Percentiles rank a stretch among this genome's conserved stretches.
These are phyloP conservation scores for Oreotrochilus melanogaster DNA, from an alignment of 2,113 vertebrate species.

Conservation along the genomic window DNA sequence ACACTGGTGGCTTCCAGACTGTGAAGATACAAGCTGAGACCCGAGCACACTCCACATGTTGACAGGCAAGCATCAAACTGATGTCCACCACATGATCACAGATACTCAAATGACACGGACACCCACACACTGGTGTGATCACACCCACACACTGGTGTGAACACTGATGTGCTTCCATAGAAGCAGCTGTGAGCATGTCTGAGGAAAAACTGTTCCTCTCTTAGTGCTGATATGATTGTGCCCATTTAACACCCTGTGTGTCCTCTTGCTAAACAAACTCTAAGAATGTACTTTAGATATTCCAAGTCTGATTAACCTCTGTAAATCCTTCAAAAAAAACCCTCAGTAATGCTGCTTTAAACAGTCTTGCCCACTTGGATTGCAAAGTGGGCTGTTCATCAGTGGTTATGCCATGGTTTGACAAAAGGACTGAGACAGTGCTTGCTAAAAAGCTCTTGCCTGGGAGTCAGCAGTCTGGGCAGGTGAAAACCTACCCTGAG, in stretches of 20 bases:
- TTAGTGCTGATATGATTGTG: background rate
- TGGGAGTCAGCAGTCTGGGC: background rate
- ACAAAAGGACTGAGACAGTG: background rate
- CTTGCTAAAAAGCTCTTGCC: background rate
- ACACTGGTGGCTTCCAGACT: background rate
- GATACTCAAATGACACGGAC: background rate
- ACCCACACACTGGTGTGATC: background rate
- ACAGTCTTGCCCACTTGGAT: background rate
- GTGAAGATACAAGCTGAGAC: background rate
- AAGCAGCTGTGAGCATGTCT: background rate
- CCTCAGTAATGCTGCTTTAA: background rate
- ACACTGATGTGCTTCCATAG: fast-evolving
- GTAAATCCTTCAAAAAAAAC: background rate
- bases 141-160: background rate
- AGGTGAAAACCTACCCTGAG: background rate
- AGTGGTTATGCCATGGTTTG: background rate
- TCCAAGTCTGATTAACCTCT: background rate
- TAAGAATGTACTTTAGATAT: background rate
- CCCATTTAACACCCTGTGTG: background rate
- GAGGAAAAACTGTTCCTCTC: background rate
- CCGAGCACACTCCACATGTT: background rate
- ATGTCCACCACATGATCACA: background rate
- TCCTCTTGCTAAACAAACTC: background rate
- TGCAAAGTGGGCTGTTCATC: background rate
- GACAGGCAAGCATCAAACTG: background rate